These are phyloP conservation scores for Dendroctonus valens DNA, from an alignment of 1,140 invertebrate genomes.

Conservation along the genomic window DNA sequence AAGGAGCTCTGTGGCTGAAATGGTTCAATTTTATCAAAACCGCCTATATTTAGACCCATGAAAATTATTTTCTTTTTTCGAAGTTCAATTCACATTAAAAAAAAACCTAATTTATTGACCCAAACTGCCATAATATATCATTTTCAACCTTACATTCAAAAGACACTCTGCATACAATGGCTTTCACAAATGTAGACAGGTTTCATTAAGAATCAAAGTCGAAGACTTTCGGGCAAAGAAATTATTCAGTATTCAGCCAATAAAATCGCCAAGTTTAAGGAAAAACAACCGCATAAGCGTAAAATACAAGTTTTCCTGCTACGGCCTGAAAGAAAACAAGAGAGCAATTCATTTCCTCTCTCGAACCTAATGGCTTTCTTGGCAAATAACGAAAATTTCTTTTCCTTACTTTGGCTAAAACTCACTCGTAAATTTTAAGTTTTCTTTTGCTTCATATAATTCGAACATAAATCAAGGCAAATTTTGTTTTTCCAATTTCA, in stretches of 20 bases:
- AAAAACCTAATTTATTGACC: too few relatives aligned
- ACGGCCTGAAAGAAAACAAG: slow-evolving; percentile 14
- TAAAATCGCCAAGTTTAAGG: slow-evolving; percentile 9
- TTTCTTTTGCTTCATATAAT: slow-evolving; percentile 42
- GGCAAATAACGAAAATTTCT: slow-evolving; percentile 29
- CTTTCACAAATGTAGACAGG: too few relatives aligned
- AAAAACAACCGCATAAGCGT: slow-evolving; percentile 22
- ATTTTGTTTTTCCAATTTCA: slow-evolving; percentile 44
- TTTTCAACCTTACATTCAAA: too few relatives aligned
- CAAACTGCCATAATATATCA: too few relatives aligned
- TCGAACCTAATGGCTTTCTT: slow-evolving; percentile 18
- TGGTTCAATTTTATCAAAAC: too few relatives aligned
- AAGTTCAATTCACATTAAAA: too few relatives aligned
- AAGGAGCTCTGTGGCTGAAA: too few relatives aligned
- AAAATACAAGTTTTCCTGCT: slow-evolving; percentile 24
- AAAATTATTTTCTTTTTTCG: too few relatives aligned
- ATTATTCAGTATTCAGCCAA: slow-evolving; percentile 10
- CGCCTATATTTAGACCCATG: too few relatives aligned
- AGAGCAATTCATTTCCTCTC: slow-evolving; percentile 18
- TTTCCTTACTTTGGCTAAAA: slow-evolving; percentile 26
- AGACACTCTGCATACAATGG: too few relatives aligned
- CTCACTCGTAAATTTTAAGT: slow-evolving; percentile 34
- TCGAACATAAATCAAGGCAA: slow-evolving; percentile 40
- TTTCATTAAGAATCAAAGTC: too few relatives aligned
- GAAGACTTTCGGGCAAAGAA: neutral